Conservation (phyloP, 2,797 vertebrate genomes). For the Neopelma chrysocephalum region DNA sequence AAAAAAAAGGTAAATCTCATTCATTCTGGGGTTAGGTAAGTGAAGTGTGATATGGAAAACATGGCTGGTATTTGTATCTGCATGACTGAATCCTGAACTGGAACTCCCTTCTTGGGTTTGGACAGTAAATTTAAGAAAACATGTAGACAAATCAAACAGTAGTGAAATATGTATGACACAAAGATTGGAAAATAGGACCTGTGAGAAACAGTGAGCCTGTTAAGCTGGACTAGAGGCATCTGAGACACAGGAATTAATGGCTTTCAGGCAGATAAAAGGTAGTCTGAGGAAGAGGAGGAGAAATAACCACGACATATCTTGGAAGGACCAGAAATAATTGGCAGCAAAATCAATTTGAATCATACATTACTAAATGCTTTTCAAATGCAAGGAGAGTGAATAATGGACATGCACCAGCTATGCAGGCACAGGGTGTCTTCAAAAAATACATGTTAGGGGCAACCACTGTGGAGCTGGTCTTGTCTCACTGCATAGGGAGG, state of each 20-base stretch:
- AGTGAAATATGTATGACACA: not conserved
- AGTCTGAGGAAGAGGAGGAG: not conserved
- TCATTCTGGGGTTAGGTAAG: not conserved
- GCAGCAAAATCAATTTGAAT: slow-evolving; percentile 14
- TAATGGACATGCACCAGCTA: not conserved
- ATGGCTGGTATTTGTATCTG: not conserved
- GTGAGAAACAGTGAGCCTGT: not conserved
- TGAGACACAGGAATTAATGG: not conserved
- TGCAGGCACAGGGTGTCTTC: not conserved
- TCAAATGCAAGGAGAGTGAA: not conserved
- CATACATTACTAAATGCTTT: not conserved
- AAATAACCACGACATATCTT: not conserved
- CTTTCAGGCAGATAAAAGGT: not conserved
- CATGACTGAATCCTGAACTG: not conserved
- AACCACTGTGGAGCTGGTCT: not conserved
- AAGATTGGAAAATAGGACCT: not conserved
- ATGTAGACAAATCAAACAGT: not conserved
- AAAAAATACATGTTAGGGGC: not conserved
- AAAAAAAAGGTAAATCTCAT: not conserved
- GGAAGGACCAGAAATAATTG: slow-evolving; percentile 17
- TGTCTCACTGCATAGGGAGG: not conserved
- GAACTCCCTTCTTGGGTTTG: not conserved
- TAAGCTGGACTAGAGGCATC: not conserved
- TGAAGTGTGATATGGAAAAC: not conserved
- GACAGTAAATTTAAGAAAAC: not conserved